These are phyloP conservation scores for Sus cebifrons DNA, from an alignment of 2,797 vertebrate species.

Conservation along the genomic window DNA sequence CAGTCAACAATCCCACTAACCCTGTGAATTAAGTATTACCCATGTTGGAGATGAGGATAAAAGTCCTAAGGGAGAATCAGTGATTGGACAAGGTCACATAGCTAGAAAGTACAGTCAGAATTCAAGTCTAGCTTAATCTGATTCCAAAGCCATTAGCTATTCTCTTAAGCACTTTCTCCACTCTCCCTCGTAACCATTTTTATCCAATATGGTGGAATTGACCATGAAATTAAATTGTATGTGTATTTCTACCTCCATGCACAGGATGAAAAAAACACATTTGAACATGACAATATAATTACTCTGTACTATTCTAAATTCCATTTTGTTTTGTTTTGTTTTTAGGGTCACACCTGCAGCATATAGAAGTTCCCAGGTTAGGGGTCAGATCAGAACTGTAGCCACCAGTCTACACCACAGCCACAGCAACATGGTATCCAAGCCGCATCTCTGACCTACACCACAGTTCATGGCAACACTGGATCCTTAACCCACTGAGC, in stretches of 20 bases:
- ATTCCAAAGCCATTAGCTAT: not conserved
- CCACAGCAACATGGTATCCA: too few species aligned
- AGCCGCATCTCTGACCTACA: too few species aligned
- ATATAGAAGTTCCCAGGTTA: too few species aligned
- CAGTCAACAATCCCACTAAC: not conserved
- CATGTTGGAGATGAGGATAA: not conserved
- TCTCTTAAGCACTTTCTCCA: not conserved
- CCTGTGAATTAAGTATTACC: not conserved
- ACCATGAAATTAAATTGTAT: slow-evolving; percentile 18
- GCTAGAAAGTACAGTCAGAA: not conserved
- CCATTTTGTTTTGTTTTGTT: not conserved
- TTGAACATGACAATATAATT: not conserved
- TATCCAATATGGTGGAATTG: not conserved
- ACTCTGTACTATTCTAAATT: not conserved
- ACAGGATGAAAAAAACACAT: not conserved
- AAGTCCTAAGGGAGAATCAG: not conserved
- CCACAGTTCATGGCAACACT: too few species aligned
- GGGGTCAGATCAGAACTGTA: too few species aligned
- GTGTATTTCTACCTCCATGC: not conserved
- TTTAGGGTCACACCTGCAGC: too few species aligned
- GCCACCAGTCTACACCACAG: too few species aligned
- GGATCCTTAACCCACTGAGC: too few species aligned
- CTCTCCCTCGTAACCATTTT: not conserved
- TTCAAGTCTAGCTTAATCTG: not conserved
- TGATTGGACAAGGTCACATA: not conserved